phyloP scores from a whole-genome alignment of 2,888 invertebrate genomes.

The Ophioninae sp. region DNA sequence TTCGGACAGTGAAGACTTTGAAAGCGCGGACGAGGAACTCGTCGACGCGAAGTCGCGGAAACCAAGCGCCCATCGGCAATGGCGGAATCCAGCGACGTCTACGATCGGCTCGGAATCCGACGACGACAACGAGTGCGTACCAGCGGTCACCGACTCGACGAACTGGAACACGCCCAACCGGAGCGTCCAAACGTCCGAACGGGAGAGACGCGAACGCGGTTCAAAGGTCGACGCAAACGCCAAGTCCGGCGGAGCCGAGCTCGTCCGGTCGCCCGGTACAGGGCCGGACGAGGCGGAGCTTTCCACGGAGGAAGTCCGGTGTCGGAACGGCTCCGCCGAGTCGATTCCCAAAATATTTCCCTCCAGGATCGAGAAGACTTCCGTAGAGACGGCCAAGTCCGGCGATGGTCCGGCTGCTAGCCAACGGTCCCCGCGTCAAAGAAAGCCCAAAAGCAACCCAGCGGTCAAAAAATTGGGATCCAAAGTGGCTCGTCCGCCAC shows the following conservation, averaged over 20 bases:
- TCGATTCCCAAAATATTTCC: not conserved
- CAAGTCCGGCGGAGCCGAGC: not conserved
- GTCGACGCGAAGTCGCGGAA: conserved; percentile 68
- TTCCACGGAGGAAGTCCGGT: not conserved
- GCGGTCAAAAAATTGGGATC: conserved; percentile 70
- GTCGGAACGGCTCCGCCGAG: not conserved
- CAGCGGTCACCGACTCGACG: conserved; percentile 43
- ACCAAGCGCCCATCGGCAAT: conserved; percentile 35
- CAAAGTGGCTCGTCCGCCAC: conserved; percentile 4
- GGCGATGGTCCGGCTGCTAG: not conserved
- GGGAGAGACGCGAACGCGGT: conserved; percentile 25
- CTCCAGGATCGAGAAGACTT: not conserved
- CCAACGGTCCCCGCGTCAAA: conserved; percentile 40
- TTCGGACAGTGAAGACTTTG: conserved; percentile 89
- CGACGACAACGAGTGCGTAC: conserved; percentile 74
- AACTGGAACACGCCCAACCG: conserved; percentile 33
- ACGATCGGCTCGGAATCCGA: conserved; percentile 78
- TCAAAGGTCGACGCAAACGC: not conserved
- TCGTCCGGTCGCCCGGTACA: not conserved
- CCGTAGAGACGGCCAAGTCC: not conserved
- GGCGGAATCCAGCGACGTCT: conserved; percentile 60
- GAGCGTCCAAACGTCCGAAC: conserved; percentile 50
- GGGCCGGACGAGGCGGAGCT: not conserved
- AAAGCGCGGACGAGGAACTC: conserved; percentile 89
- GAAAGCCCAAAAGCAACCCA: conserved; percentile 60